Percentiles rank a stretch among this genome's conserved stretches.
These are phyloP conservation scores for Zapornia atra DNA, from an alignment of 2,113 vertebrate genomes.

Conservation along the genomic window DNA sequence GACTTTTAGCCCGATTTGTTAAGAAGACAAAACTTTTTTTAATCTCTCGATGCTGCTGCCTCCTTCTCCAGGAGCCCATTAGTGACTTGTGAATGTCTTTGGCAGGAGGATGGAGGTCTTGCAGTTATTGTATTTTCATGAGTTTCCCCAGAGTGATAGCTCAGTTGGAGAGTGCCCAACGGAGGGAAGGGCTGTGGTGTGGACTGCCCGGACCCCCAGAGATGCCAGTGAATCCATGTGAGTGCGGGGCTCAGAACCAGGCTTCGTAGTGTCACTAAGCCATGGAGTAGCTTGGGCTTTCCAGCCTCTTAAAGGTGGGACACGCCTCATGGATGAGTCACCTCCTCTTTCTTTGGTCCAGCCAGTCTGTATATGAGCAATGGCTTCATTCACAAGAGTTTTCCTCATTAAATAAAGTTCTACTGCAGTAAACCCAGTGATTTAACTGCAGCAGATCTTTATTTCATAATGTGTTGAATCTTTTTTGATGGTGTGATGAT, in stretches of 20 bases:
- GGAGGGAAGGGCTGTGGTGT: not conserved
- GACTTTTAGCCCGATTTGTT: not conserved
- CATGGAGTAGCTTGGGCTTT: not conserved
- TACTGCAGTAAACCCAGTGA: not conserved
- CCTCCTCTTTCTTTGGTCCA: not conserved
- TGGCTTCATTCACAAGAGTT: not conserved
- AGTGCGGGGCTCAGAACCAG: not conserved
- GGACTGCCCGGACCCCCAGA: not conserved
- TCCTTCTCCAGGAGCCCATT: not conserved
- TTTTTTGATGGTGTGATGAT: not conserved
- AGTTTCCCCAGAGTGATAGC: not conserved
- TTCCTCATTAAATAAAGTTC: not conserved
- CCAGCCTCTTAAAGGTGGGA: not conserved
- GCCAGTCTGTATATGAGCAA: not conserved
- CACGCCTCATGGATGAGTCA: rapidly evolving
- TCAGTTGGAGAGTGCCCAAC: rapidly evolving
- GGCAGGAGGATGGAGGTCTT: not conserved
- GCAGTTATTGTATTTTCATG: not conserved
- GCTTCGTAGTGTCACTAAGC: not conserved
- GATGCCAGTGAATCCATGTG: not conserved
- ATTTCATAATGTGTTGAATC: not conserved
- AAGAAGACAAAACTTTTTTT: not conserved
- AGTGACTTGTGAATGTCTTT: not conserved
- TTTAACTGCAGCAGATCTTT: not conserved
- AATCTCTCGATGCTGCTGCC: not conserved